Evolutionary conservation across 1,140 invertebrate genomes (phyloP).

Genomic region (Antheraea pernyi): DNA sequence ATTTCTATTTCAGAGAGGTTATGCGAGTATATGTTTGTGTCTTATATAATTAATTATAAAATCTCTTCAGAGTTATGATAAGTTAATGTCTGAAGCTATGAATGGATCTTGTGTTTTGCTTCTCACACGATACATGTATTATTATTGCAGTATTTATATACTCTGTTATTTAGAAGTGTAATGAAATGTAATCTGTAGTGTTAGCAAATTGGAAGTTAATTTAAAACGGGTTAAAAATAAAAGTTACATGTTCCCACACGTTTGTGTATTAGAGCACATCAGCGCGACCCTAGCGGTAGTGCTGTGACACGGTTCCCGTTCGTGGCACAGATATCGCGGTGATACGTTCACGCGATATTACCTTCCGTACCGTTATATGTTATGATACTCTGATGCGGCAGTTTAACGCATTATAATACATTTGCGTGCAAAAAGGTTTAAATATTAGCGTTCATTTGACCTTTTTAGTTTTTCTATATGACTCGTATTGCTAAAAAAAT

Average conservation of each 20-base stretch:
- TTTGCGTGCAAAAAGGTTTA: neutral
- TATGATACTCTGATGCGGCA: constrained; percentile 28
- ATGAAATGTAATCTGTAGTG: neutral
- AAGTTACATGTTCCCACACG: neutral
- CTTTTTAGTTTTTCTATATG: too few relatives aligned
- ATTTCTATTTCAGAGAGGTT: too few relatives aligned
- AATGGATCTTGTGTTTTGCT: too few relatives aligned
- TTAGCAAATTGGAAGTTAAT: neutral
- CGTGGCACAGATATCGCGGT: constrained; percentile 35
- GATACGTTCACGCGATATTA: constrained; percentile 28
- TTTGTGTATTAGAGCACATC: constrained; percentile 26
- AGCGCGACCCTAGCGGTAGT: constrained; percentile 53
- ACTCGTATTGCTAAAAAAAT: too few relatives aligned
- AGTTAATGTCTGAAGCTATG: too few relatives aligned
- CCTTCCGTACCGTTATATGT: constrained; percentile 34
- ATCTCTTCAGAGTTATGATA: too few relatives aligned
- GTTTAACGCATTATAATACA: neutral
- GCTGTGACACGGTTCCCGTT: constrained; percentile 50
- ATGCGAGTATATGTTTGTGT: too few relatives aligned
- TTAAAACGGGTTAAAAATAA: neutral
- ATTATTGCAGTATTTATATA: too few relatives aligned
- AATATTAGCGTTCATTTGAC: too few relatives aligned
- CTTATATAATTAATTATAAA: too few relatives aligned
- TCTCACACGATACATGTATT: too few relatives aligned
- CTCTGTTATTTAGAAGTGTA: too few relatives aligned